Conservation (phyloP, 2,797 vertebrate species). For the Halcyon chelicuti region DNA sequence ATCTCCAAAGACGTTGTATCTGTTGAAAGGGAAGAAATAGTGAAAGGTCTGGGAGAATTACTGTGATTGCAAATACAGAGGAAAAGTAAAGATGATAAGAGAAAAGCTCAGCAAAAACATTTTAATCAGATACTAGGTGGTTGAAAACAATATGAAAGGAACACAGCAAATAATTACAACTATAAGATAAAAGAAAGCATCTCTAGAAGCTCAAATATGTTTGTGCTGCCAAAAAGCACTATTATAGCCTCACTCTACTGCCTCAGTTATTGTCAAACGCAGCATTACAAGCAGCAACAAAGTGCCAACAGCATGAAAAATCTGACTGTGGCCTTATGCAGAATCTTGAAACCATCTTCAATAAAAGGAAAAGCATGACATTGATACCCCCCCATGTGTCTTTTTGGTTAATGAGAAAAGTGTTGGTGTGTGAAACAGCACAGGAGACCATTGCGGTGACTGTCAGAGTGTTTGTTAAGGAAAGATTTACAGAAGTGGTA, state of each 20-base stretch:
- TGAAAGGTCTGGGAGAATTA: neutral
- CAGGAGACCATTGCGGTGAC: neutral
- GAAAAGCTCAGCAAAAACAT: neutral
- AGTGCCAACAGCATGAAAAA: neutral
- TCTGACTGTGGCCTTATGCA: neutral
- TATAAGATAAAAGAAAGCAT: neutral
- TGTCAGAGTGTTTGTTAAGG: constrained; percentile 15
- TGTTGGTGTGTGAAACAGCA: neutral
- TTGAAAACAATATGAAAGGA: neutral
- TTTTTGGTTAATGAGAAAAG: constrained; percentile 37
- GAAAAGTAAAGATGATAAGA: neutral
- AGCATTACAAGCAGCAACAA: neutral
- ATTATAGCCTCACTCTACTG: neutral
- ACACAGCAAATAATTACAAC: neutral
- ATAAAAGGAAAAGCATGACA: neutral
- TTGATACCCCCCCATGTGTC: neutral
- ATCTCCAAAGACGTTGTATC: neutral
- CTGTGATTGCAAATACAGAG: neutral
- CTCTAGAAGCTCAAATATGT: neutral
- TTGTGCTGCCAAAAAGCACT: neutral
- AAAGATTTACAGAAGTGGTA: constrained; percentile 6
- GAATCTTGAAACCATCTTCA: neutral
- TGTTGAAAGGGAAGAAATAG: neutral
- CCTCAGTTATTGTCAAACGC: neutral
- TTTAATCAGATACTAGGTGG: neutral